Evolutionary conservation across 2,888 invertebrate genomes (phyloP).

Genomic region (Lasioglossum villosulum): DNA sequence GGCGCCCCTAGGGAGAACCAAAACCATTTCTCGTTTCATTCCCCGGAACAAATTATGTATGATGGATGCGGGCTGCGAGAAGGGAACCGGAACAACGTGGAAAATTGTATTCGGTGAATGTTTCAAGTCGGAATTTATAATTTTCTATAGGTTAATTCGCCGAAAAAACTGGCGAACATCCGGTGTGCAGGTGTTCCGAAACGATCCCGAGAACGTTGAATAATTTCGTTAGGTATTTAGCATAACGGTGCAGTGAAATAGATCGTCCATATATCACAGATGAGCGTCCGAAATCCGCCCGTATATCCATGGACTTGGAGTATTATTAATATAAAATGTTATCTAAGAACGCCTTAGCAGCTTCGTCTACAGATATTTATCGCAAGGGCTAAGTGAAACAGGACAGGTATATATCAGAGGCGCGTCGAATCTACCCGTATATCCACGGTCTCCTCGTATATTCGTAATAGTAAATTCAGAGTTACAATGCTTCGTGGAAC

Average conservation of each 20-base stretch:
- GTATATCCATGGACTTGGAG: neutral
- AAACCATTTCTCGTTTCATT: neutral
- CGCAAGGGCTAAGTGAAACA: neutral
- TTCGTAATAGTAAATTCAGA: neutral
- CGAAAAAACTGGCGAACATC: neutral
- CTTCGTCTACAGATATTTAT: neutral
- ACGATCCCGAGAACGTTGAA: neutral
- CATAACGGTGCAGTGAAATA: neutral
- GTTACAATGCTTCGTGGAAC: neutral
- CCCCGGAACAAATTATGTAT: neutral
- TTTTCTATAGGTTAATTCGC: neutral
- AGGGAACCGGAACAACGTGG: neutral
- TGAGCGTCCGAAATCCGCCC: neutral
- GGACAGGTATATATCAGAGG: neutral
- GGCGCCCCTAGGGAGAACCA: neutral
- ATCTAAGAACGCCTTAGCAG: neutral
- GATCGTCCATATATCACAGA: neutral
- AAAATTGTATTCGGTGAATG: neutral
- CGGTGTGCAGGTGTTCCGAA: neutral
- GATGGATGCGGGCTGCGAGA: neutral
- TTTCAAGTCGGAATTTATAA: neutral
- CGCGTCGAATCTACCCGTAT: neutral
- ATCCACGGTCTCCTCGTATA: neutral
- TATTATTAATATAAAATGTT: neutral
- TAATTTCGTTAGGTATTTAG: neutral